Percentiles rank a stretch among this genome's conserved stretches.
Evolutionary conservation across 37 sponge, comb jelly and placozoan species (phyloP).

Genomic region (Petrosia ficiformis): DNA sequence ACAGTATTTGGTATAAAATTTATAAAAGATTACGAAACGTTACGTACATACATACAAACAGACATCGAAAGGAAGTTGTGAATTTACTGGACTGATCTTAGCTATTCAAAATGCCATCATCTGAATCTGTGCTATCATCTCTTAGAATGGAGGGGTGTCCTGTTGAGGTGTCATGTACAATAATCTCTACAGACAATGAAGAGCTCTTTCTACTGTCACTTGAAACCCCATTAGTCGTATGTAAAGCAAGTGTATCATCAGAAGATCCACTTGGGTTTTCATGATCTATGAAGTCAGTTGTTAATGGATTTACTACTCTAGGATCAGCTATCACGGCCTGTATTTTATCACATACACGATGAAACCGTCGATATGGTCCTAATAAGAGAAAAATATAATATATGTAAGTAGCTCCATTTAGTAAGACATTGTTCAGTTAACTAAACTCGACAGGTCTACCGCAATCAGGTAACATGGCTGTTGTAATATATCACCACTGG

Average conservation of each 20-base stretch:
- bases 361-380: slow-evolving; percentile 49
- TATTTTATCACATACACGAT: slow-evolving; percentile 53
- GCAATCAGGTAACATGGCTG: too few species aligned
- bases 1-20: too few species aligned
- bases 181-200: not conserved
- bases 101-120: too few species aligned
- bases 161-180: not conserved
- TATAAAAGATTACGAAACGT: too few species aligned
- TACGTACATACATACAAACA: not conserved
- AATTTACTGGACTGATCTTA: too few species aligned
- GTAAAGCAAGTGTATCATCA: slow-evolving; percentile 45
- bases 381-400: not conserved
- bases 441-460: too few species aligned
- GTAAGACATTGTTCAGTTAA: too few species aligned
- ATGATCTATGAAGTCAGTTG: not conserved
- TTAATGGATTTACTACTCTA: not conserved
- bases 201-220: not conserved
- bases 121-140: not conserved
- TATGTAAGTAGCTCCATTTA: too few species aligned
- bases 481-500: too few species aligned
- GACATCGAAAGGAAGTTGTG: too few species aligned
- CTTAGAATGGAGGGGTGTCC: not conserved
- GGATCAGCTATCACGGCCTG: slow-evolving; percentile 29
- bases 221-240: not conserved
- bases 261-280: slow-evolving; percentile 27